Evolutionary conservation across 2,888 invertebrate genomes (phyloP).

Genomic region (Fragum whitleyi): DNA sequence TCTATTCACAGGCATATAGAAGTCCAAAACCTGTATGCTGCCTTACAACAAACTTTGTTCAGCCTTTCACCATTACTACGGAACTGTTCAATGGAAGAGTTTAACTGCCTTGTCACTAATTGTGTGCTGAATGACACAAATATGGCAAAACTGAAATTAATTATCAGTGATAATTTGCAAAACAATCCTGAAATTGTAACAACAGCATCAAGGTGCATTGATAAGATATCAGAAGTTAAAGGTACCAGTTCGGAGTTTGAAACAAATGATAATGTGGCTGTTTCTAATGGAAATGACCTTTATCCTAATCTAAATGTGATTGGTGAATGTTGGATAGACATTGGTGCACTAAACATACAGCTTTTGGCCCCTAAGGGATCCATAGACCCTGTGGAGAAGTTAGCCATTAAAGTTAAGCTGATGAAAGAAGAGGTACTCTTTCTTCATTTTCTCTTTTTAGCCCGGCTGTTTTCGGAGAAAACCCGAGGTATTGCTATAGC

Average conservation of each 20-base stretch:
- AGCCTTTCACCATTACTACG: slow-evolving; percentile 1
- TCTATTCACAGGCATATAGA: slow-evolving; percentile 12
- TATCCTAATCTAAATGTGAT: not conserved
- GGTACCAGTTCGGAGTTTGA: not conserved
- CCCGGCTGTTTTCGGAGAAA: too few relatives aligned
- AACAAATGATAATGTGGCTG: not conserved
- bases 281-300: not conserved
- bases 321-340: slow-evolving; percentile 72
- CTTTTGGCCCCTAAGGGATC: slow-evolving; percentile 87
- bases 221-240: not conserved
- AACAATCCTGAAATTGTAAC: not conserved
- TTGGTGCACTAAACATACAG: slow-evolving; percentile 73
- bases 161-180: not conserved
- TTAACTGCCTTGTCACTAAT: not conserved
- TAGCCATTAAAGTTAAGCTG: slow-evolving; percentile 90
- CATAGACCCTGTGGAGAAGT: slow-evolving; percentile 94
- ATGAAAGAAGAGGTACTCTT: slow-evolving; percentile 89
- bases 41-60: slow-evolving; percentile 16
- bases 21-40: not conserved
- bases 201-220: slow-evolving; percentile 9
- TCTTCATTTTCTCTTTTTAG: not conserved
- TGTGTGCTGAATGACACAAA: too few relatives aligned
- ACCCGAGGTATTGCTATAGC: too few relatives aligned
- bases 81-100: not conserved
- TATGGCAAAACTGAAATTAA: not conserved